Base-by-base conservation (phyloP, 1,140 invertebrate genomes). In the Kradibia gibbosae region DNA sequence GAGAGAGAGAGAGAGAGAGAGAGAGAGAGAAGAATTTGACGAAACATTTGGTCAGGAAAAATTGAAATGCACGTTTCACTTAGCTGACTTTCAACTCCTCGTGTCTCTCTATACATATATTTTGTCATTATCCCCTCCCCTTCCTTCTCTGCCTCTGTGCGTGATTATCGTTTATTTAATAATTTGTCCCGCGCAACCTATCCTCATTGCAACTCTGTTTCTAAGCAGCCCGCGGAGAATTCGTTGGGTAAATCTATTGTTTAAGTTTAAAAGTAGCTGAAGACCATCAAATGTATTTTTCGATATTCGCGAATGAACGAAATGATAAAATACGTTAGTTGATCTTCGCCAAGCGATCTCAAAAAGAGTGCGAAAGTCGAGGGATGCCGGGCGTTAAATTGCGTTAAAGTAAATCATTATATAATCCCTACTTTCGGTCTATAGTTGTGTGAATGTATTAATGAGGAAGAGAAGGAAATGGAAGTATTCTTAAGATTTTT, bases 201-300 rank as follows among this genome's bases (percentile, higher is more conserved):
- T 86, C 87, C 86, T 88, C 86, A 87, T 87, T 86, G 86, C 83
- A 83, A 88, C 84, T 89, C 84, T 86, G 83, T 65, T 82, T 74
- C 67, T 36, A 83, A 82, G 83, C 85, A 84, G 84, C 86, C 86
- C 85, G 86, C 86, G 88, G 88, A 89, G 85, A 89, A 80, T 88
- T 89, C 88, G 86, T 85, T 85, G 86, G 86, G 84, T 84, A 86
- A 78, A 82, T 82, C 71, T 89, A 88, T 87, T 87, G 86, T 87
- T 87, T 86, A 89, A 86, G 86, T 87, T 87, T 84, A 78, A 74
- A 73, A 55, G 76, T 82, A 71, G 36, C 34, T 48, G 57, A 55
- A n/a, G 67, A 73, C 57, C n/a, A 15, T 70, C 70, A 57, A 78
- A 65, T 34, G 81, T 22, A 20, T 65, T 60, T 78, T 55, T 62